Conservation (phyloP, 2,888 invertebrate species). For the Xanthia icteritia region DNA sequence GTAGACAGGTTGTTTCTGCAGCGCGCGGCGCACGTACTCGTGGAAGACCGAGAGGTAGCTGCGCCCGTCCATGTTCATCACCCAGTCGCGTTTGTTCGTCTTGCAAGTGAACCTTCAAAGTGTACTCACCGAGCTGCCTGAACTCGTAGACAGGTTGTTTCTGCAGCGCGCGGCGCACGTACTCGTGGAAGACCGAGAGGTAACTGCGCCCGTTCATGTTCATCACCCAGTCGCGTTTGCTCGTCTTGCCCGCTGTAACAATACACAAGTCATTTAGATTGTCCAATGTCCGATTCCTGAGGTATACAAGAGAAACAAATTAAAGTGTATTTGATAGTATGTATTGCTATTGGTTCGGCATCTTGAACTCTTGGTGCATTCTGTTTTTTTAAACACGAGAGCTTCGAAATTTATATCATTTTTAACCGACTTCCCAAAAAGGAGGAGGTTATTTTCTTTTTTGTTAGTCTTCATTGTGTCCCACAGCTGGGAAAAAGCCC, state of each 20-base stretch:
- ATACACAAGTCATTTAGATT: not conserved
- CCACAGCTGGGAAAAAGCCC: not conserved
- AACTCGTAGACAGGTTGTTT: constrained; percentile 98
- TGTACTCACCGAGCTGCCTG: constrained; percentile 93
- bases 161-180: constrained; percentile 98
- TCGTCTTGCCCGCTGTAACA: constrained; percentile 75
- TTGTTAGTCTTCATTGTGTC: not conserved
- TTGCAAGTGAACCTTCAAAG: no score
- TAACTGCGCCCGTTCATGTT: constrained; percentile 99
- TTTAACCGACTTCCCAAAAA: no score
- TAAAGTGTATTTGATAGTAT: not conserved
- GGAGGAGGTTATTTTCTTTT: not conserved
- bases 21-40: no score
- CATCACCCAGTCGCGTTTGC: constrained; percentile 97
- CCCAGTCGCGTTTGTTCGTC: no score
- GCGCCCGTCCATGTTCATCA: no score
- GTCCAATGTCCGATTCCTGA: not conserved
- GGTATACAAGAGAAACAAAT: no score
- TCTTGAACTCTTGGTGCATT: not conserved
- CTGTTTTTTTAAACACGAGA: not conserved
- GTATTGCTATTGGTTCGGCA: not conserved
- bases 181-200: constrained; percentile 99
- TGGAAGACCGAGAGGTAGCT: no score
- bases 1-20: no score
- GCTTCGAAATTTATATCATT: no score